Conservation (phyloP, 2,113 vertebrate genomes). For the Rynchops niger region DNA sequence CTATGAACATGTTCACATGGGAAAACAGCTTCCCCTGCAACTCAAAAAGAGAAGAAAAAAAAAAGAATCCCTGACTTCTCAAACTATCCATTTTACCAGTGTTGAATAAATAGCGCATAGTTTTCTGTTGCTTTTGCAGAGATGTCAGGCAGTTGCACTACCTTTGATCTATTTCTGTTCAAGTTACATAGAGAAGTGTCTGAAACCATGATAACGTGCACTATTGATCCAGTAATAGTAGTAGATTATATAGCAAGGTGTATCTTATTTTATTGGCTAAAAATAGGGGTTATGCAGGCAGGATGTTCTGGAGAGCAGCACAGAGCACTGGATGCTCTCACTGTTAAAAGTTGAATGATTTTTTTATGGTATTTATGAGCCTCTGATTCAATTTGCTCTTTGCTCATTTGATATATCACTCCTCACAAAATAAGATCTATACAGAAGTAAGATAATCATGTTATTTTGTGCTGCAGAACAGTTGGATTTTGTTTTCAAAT, state of each 20-base stretch:
- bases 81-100: background rate
- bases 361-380: constrained; percentile 8
- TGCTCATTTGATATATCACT: background rate
- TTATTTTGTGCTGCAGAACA: background rate
- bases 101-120: background rate
- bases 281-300: constrained; percentile 30
- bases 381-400: constrained; percentile 1
- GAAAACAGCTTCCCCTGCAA: background rate
- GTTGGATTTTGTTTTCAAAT: background rate
- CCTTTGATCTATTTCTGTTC: constrained; percentile 48
- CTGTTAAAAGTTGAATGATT: background rate
- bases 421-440: background rate
- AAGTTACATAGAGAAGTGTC: constrained; percentile 14
- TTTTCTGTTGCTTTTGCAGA: constrained; percentile 11
- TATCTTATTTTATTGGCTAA: constrained; percentile 33
- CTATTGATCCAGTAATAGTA: constrained; percentile 47
- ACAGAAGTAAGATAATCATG: background rate
- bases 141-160: background rate
- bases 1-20: background rate
- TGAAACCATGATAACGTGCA: constrained; percentile 31
- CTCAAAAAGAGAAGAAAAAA: background rate
- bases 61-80: background rate
- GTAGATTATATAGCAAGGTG: constrained; percentile 9
- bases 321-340: background rate
- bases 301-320: background rate